These are phyloP conservation scores for Formica aserva DNA, from an alignment of 2,888 invertebrate species.

Conservation along the genomic window DNA sequence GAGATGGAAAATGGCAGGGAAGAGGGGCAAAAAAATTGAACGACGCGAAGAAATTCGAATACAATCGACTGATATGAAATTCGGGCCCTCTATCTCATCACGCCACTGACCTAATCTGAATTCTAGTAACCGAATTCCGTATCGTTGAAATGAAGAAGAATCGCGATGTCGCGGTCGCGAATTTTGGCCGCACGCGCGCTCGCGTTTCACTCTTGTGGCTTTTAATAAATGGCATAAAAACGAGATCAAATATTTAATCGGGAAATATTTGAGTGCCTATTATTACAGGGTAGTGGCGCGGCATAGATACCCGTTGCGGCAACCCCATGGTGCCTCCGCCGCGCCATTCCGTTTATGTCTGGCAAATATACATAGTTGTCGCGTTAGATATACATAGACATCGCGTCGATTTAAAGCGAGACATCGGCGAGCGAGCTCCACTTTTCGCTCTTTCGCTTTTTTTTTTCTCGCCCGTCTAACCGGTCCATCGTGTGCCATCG, in stretches of 20 bases:
- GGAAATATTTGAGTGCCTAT: conserved; percentile 83
- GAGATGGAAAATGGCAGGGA: neutral
- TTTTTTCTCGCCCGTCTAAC: conserved; percentile 53
- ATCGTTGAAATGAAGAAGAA: conserved; percentile 15
- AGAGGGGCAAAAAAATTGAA: neutral
- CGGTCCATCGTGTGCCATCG: conserved; percentile 31
- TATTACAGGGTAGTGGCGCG: conserved; percentile 78
- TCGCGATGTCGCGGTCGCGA: conserved; percentile 9
- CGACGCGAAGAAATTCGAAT: neutral
- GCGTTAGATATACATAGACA: conserved; percentile 71
- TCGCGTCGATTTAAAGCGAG: conserved; percentile 79
- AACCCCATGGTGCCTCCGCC: conserved; percentile 74
- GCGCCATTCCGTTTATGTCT: conserved; percentile 80
- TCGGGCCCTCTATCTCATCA: neutral
- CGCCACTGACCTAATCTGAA: conserved; percentile 40
- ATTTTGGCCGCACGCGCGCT: conserved; percentile 57
- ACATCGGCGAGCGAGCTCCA: conserved; percentile 67
- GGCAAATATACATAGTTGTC: conserved; percentile 82
- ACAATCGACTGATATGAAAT: neutral
- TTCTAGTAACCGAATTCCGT: conserved; percentile 6
- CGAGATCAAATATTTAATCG: conserved; percentile 83
- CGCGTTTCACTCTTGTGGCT: conserved; percentile 75
- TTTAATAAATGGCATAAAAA: conserved; percentile 84
- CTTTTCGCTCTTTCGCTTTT: conserved; percentile 56
- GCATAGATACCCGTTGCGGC: conserved; percentile 76